phyloP scores from a whole-genome alignment of 2,888 invertebrate genomes.

The Campoplex nolae region DNA sequence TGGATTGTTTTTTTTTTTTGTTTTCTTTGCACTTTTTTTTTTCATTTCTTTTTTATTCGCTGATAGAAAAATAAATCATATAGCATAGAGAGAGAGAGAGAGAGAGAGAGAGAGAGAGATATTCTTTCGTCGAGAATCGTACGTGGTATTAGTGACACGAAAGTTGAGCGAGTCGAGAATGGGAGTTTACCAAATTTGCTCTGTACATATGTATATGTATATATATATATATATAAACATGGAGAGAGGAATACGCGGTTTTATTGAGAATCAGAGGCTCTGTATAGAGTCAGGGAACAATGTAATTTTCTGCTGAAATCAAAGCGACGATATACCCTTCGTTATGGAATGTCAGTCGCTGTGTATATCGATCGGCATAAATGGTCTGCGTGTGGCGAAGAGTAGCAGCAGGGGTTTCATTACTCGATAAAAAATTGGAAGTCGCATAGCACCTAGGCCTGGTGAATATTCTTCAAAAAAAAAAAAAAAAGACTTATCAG shows the following conservation, averaged over 20 bases:
- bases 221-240: too few relatives aligned
- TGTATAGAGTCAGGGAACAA: conserved; percentile 26
- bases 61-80: conserved; percentile 52
- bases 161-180: conserved; percentile 37
- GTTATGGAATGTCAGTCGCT: conserved; percentile 49
- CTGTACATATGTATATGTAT: too few relatives aligned
- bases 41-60: not conserved
- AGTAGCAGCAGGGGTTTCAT: not conserved
- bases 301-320: conserved; percentile 60
- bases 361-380: conserved; percentile 48
- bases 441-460: too few relatives aligned
- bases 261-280: conserved; percentile 29
- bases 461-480: not conserved
- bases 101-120: not conserved
- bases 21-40: too few relatives aligned
- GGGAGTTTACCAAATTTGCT: conserved; percentile 37
- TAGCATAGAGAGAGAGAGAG: not conserved
- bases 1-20: conserved; percentile 12
- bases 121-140: conserved; percentile 44
- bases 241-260: conserved; percentile 1
- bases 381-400: not conserved
- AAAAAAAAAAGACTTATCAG: not conserved
- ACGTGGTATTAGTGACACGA: conserved; percentile 32
- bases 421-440: not conserved
- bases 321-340: conserved; percentile 48